Conservation (phyloP, 2,888 invertebrate species). For the Branchinecta sandiegonensis region DNA sequence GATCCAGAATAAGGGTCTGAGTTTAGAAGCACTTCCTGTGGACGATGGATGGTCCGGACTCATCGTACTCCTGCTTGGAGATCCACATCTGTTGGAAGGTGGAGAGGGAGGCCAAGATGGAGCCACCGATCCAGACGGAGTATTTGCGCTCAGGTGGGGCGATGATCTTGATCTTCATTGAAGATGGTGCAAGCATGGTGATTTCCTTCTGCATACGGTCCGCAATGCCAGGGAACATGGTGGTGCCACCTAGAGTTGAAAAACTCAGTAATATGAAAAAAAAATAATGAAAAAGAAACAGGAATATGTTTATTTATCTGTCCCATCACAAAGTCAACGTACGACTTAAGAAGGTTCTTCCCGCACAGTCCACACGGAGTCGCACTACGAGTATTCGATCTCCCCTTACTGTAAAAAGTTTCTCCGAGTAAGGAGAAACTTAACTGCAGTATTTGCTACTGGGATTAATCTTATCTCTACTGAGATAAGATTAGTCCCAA, state of each 20-base stretch:
- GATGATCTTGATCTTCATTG: constrained; percentile 27
- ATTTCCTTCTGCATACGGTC: constrained; percentile 29
- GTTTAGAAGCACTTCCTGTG: constrained; percentile 26
- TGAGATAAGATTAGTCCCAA: too few relatives aligned
- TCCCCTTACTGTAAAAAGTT: too few relatives aligned
- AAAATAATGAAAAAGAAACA: too few relatives aligned
- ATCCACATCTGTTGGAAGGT: constrained; percentile 30
- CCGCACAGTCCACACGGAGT: too few relatives aligned
- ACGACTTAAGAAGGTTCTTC: too few relatives aligned
- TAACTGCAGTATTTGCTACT: too few relatives aligned
- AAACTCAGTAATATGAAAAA: neutral
- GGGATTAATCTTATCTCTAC: too few relatives aligned
- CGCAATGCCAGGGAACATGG: constrained; percentile 28
- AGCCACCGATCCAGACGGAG: constrained; percentile 29
- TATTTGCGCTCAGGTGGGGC: constrained; percentile 29
- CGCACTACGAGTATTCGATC: too few relatives aligned
- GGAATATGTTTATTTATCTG: too few relatives aligned
- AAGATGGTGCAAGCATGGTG: constrained; percentile 25
- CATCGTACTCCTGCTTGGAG: constrained; percentile 27
- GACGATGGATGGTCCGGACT: constrained; percentile 28
- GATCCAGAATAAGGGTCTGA: neutral
- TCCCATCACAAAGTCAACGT: too few relatives aligned
- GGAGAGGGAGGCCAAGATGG: constrained; percentile 27
- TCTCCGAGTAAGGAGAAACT: too few relatives aligned
- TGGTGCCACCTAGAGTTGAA: constrained; percentile 25